Evolutionary conservation across 1,140 invertebrate genomes (phyloP).

Genomic region (Macrotrachela quadricornifera): DNA sequence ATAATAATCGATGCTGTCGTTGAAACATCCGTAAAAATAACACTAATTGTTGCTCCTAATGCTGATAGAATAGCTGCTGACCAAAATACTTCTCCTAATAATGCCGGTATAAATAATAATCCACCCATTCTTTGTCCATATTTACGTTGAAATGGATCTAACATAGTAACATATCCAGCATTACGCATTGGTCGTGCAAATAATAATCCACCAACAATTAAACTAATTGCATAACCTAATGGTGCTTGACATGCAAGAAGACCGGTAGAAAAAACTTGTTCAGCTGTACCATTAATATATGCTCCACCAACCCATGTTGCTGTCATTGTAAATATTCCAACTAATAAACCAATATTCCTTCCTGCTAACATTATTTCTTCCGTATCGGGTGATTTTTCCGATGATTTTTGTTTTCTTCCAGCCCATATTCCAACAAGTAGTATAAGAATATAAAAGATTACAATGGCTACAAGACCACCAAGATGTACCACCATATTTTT

Average conservation of each 20-base stretch:
- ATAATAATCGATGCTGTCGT: not conserved
- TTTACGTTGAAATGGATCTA: conserved; percentile 74
- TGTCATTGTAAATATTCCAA: conserved; percentile 97
- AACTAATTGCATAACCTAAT: conserved; percentile 77
- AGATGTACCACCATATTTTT: conserved; percentile 51
- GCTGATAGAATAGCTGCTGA: conserved; percentile 84
- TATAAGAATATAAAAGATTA: conserved; percentile 78
- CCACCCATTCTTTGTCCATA: conserved; percentile 92
- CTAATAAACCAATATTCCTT: conserved; percentile 74
- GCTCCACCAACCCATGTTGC: conserved; percentile 96
- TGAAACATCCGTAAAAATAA: not conserved
- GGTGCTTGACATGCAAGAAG: conserved; percentile 89
- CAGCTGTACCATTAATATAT: conserved; percentile 93
- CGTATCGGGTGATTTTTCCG: conserved; percentile 54
- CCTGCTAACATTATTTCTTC: conserved; percentile 93
- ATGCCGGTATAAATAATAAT: conserved; percentile 74
- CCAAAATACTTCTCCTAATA: conserved; percentile 93
- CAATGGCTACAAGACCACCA: conserved; percentile 65
- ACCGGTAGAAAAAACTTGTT: conserved; percentile 71
- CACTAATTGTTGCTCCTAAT: conserved; percentile 38
- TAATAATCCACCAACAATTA: conserved; percentile 81
- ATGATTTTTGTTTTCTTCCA: conserved; percentile 44
- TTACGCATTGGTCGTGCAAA: conserved; percentile 91
- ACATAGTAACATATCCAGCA: conserved; percentile 91
- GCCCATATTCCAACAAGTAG: conserved; percentile 82